These are phyloP conservation scores for Clarias magur DNA, from an alignment of 2,113 vertebrate species.

Conservation along the genomic window DNA sequence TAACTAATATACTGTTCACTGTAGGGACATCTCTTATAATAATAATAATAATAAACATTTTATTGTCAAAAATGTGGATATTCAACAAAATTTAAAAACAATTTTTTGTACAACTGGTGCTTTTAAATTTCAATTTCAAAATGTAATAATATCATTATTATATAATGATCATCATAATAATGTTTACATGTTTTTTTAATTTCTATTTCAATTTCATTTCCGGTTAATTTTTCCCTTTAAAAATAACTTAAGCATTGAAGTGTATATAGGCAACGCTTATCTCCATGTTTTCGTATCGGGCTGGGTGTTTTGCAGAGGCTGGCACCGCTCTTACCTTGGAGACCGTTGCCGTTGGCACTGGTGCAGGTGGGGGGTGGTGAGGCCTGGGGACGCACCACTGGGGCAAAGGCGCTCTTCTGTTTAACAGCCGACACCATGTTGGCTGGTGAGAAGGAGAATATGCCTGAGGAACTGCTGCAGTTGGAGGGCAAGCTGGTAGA, in stretches of 20 bases:
- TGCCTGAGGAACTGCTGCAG: constrained; percentile 95
- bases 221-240: not conserved
- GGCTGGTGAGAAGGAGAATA: constrained; percentile 99
- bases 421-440: constrained; percentile 99
- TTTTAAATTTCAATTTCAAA: not conserved
- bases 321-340: constrained; percentile 83
- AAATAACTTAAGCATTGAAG: not conserved
- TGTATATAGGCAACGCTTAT: not conserved
- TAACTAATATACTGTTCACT: not conserved
- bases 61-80: too few species aligned
- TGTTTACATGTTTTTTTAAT: not conserved
- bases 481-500: constrained; percentile 96
- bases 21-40: not conserved
- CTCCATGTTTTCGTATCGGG: not conserved
- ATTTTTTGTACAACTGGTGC: too few species aligned
- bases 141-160: not conserved
- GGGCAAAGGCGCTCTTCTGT: constrained; percentile 98
- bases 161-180: not conserved
- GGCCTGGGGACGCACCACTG: constrained; percentile 93
- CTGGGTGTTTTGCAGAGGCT: not conserved
- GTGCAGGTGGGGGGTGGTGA: constrained; percentile 96
- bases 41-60: not conserved
- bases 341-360: constrained; percentile 95
- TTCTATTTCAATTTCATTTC: not conserved
- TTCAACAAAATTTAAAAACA: too few species aligned